phyloP scores from a whole-genome alignment of 2,888 invertebrate genomes.

The Timema podura region DNA sequence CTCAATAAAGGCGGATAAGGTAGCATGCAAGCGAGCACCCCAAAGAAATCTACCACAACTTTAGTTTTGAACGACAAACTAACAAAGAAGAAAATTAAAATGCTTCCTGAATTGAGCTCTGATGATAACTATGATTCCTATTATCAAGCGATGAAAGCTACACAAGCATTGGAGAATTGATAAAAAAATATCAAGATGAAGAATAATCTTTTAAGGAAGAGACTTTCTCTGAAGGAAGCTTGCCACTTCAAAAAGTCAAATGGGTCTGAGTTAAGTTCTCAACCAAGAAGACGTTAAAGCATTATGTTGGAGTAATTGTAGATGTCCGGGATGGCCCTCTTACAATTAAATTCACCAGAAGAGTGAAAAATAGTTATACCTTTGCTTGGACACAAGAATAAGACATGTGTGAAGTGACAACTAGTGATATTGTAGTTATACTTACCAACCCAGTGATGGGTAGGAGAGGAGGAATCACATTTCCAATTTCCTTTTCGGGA shows the following conservation, averaged over 20 bases:
- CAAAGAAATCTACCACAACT: neutral
- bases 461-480: neutral
- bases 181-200: neutral
- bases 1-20: neutral
- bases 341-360: neutral
- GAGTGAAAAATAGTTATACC: neutral
- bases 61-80: neutral
- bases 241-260: neutral
- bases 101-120: neutral
- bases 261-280: neutral
- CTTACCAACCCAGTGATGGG: neutral
- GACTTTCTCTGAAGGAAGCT: neutral
- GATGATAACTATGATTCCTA: neutral
- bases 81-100: neutral
- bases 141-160: slow-evolving; percentile 2
- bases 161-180: neutral
- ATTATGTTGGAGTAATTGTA: slow-evolving; percentile 3
- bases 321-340: neutral
- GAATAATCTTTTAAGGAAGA: neutral
- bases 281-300: slow-evolving; percentile 4
- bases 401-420: no score
- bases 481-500: neutral
- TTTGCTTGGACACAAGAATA: neutral
- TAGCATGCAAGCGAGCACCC: neutral
- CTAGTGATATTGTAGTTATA: neutral